These are phyloP conservation scores for Chelonia mydas DNA, from an alignment of 2,797 vertebrate species.

Conservation along the genomic window DNA sequence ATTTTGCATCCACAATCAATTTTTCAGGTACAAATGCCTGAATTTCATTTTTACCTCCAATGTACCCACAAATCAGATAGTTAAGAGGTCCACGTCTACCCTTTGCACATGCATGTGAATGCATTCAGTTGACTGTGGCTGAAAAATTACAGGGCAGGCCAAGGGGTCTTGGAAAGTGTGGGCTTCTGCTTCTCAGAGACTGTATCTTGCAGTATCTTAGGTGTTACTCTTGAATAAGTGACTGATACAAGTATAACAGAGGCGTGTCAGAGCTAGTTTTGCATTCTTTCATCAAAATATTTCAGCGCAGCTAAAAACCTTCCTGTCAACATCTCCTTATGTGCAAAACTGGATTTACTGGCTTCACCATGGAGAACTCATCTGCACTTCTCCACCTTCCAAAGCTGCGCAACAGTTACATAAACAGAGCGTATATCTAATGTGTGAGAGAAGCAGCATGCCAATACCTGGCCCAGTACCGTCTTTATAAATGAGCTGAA, in stretches of 20 bases:
- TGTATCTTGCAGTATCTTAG: fast-evolving
- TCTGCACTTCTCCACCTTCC: not conserved
- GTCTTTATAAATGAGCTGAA: fast-evolving
- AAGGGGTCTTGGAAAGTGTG: fast-evolving
- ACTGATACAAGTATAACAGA: not conserved
- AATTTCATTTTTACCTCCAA: not conserved
- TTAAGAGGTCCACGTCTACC: fast-evolving
- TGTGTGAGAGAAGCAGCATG: not conserved
- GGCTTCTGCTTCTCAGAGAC: fast-evolving
- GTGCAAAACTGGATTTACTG: conserved; percentile 48
- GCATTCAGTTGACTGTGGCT: not conserved
- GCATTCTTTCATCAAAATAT: conserved; percentile 45
- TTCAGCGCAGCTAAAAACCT: conserved; percentile 33
- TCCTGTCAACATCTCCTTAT: not conserved
- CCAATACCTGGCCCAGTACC: not conserved
- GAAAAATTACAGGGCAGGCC: not conserved
- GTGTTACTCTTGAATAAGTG: not conserved
- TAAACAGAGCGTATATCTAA: not conserved
- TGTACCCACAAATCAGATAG: not conserved
- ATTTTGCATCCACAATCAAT: not conserved
- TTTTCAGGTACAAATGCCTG: not conserved
- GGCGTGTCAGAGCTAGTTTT: conserved; percentile 28
- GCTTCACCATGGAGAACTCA: fast-evolving
- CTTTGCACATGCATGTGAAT: not conserved
- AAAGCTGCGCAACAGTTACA: not conserved